Conservation (phyloP, 23 tunicate species). For the Ascidia mentula region DNA sequence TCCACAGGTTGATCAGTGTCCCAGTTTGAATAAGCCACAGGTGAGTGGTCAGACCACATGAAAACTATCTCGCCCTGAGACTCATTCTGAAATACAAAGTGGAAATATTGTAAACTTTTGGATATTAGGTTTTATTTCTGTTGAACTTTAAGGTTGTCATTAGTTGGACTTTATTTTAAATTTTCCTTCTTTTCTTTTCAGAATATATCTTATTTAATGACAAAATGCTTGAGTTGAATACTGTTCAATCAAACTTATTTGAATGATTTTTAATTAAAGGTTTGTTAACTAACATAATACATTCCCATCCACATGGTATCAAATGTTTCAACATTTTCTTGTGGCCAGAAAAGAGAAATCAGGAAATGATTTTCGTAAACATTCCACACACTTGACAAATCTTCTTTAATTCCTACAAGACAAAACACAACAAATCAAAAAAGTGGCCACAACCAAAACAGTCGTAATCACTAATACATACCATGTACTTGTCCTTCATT, state of each 20-base stretch:
- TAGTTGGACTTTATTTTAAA: too few species aligned
- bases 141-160: too few species aligned
- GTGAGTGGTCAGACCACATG: slow-evolving; percentile 79
- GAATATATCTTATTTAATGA: too few species aligned
- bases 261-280: too few species aligned
- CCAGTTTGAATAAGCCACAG: slow-evolving; percentile 81
- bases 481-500: slow-evolving; percentile 41
- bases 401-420: slow-evolving; percentile 51
- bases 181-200: too few species aligned
- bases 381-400: slow-evolving; percentile 77
- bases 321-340: slow-evolving; percentile 15
- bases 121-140: too few species aligned
- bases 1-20: slow-evolving; percentile 65
- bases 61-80: slow-evolving; percentile 38
- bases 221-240: too few species aligned
- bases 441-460: not conserved
- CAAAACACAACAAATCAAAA: too few species aligned
- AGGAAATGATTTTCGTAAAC: slow-evolving; percentile 58
- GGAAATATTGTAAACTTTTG: too few species aligned
- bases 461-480: not conserved
- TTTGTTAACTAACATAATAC: slow-evolving; percentile 51
- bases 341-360: slow-evolving; percentile 68
- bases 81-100: too few species aligned
- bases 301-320: slow-evolving; percentile 72
- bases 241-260: too few species aligned